Percentiles rank a stretch among this genome's conserved stretches.
phyloP scores from a whole-genome alignment of 2,888 invertebrate species.

The Amphipyra tragopoginis region DNA sequence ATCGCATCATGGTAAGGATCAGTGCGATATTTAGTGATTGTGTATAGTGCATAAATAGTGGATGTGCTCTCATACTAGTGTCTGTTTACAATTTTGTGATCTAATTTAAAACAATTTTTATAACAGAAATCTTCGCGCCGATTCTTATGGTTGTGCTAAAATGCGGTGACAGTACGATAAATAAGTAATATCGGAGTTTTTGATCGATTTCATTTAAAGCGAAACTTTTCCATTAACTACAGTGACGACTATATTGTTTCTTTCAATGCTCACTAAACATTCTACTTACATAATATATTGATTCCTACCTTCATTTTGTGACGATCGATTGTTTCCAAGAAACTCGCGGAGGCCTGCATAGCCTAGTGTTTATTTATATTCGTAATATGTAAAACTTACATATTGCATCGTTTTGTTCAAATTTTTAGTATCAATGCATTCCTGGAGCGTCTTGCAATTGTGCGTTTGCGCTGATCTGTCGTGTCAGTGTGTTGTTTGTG shows the following conservation, averaged over 20 bases:
- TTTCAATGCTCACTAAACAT: constrained; percentile 41
- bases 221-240: constrained; percentile 31
- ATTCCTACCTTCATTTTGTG: constrained; percentile 51
- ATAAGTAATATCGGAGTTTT: constrained; percentile 24
- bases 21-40: constrained; percentile 74
- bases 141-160: constrained; percentile 32
- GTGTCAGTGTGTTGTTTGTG: constrained; percentile 80
- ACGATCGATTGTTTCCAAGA: constrained; percentile 37
- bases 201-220: constrained; percentile 31
- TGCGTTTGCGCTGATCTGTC: constrained; percentile 69
- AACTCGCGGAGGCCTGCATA: constrained; percentile 27
- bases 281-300: constrained; percentile 58
- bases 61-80: constrained; percentile 68
- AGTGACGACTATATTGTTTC: constrained; percentile 29
- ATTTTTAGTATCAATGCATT: constrained; percentile 45
- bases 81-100: constrained; percentile 58
- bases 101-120: constrained; percentile 35
- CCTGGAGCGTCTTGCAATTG: constrained; percentile 50
- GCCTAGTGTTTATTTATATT: constrained; percentile 33
- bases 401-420: constrained; percentile 19
- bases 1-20: constrained; percentile 84
- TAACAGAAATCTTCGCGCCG: constrained; percentile 30
- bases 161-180: constrained; percentile 32
- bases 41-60: constrained; percentile 75
- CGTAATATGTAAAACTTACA: constrained; percentile 22